Base-by-base conservation (phyloP, 2,888 invertebrate genomes). In the Acleris literana region DNA sequence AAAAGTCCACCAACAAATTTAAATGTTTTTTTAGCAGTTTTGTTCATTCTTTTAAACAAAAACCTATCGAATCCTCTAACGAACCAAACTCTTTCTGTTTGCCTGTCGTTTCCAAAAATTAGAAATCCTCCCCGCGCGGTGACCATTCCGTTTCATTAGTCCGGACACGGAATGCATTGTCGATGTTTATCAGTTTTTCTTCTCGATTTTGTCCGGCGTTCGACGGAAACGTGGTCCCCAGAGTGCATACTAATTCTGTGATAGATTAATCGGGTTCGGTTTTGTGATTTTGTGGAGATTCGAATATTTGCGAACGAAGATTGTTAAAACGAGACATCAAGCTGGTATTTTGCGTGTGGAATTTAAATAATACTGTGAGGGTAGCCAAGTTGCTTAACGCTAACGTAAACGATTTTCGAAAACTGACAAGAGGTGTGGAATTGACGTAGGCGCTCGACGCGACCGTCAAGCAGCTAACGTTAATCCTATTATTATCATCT, bases 101-200 rank as follows among this genome's bases (percentile, higher is more conserved):
- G 44, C 43, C 56, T 16, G 46, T 46, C 49, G 48, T 67, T 54
- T 43, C 43, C 43, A 56, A 61, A 66, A 55, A 64, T 67, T 72
- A 77, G 74, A 49, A 51, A 59, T 11, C 33, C 11, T 11, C 33
- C 11, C 44, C 48, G 63, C 46, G 17, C 53, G 57, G 60, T 54
- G 39, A 48, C 67, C 68, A 68, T 68, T 64, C 33, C 69, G 60
- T 69, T 68, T 71, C 71, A 70, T 71, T 71, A 69, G 64, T 68
- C 69, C 57, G 57, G 61, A 44, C 65, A 63, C 67, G 63, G 63
- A 55, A 63, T 59, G 68, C 68, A 68, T 63, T 66, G 61, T 62
- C 63, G 63, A 59, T 63, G 63, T 68, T 61, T 63, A 63, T 68
- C 57, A 58, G 63, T 64, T 64, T 68, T 68, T 68, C 68, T 68